phyloP scores from a whole-genome alignment of 2,797 vertebrate species.

The Loris lydekkerianus region DNA sequence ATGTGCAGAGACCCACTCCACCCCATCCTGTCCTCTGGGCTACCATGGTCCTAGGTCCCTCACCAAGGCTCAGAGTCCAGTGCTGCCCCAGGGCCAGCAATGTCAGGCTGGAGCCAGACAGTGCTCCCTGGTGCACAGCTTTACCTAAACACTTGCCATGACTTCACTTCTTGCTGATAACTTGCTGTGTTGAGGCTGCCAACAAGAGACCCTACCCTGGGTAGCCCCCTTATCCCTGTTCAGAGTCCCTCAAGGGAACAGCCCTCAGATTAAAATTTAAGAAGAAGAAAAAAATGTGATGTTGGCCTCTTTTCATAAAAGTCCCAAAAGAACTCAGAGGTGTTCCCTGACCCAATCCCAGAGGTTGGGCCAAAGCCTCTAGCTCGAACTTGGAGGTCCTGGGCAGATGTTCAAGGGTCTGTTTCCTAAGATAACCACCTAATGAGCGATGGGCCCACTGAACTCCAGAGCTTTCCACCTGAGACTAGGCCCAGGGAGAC shows the following conservation, averaged over 20 bases:
- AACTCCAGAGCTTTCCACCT: rapidly evolving
- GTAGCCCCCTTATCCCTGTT: background rate
- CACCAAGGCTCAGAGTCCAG: background rate
- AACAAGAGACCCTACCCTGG: background rate
- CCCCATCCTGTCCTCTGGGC: no score
- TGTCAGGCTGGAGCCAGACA: background rate
- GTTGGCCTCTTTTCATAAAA: background rate
- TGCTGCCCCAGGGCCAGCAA: background rate
- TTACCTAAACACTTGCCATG: background rate
- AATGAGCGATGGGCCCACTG: no score
- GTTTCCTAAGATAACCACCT: background rate
- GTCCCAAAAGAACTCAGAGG: background rate
- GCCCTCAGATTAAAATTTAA: background rate
- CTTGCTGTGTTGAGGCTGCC: background rate
- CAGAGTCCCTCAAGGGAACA: background rate
- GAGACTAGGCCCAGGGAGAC: background rate
- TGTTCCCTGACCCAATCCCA: background rate
- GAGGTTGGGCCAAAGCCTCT: background rate
- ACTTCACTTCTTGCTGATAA: no score
- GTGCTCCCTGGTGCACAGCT: background rate
- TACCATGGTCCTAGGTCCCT: background rate
- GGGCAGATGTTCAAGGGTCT: background rate
- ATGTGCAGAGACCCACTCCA: background rate
- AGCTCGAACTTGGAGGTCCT: background rate
- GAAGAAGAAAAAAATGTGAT: background rate